phyloP scores from a whole-genome alignment of 2,797 vertebrate genomes.

The Hirundo rustica region DNA sequence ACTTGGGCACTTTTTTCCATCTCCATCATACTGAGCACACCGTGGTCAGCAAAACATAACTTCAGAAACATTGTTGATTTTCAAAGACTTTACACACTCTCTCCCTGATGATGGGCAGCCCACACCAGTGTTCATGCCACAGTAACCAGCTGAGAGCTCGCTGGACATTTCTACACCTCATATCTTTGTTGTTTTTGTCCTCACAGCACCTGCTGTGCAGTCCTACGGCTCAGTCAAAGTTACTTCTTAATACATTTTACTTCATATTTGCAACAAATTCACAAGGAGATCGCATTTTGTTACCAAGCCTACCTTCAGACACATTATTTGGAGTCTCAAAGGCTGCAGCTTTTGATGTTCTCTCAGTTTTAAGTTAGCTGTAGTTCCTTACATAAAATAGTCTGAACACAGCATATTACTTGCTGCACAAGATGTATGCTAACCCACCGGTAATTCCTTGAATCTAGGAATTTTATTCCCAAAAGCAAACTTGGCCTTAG shows the following conservation, averaged over 20 bases:
- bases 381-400: neutral
- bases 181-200: neutral
- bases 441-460: neutral
- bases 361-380: neutral
- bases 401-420: neutral
- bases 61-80: neutral
- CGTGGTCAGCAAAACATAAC: neutral
- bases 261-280: neutral
- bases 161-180: neutral
- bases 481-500: neutral
- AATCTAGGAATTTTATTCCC: neutral
- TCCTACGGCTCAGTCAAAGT: neutral
- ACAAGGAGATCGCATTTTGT: neutral
- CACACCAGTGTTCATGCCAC: fast-evolving
- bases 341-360: neutral
- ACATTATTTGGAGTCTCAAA: neutral
- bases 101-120: neutral
- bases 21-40: neutral
- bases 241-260: neutral
- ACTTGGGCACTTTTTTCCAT: neutral
- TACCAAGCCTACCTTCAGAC: neutral
- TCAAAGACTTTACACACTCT: neutral
- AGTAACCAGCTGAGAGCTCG: neutral
- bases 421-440: neutral
- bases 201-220: neutral